These are phyloP conservation scores for Eonycteris spelaea DNA, from an alignment of 2,113 vertebrate species.

Conservation along the genomic window DNA sequence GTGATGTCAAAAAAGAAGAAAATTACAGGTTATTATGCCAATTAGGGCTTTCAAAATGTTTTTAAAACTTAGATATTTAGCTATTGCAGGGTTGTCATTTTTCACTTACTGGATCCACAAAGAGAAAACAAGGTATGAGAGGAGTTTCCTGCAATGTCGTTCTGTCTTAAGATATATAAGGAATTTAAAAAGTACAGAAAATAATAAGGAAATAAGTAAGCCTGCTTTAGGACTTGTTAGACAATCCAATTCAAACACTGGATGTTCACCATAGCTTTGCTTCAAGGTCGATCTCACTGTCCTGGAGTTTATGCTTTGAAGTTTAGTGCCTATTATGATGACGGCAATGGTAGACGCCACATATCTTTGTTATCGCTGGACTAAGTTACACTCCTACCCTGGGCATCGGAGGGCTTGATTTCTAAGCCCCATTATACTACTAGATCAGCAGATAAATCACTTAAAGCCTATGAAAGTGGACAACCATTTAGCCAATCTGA, in stretches of 20 bases:
- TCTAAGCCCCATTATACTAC: neutral
- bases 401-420: neutral
- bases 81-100: conserved; percentile 48
- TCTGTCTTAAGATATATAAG: neutral
- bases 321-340: neutral
- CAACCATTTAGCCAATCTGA: neutral
- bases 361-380: neutral
- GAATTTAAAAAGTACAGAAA: neutral
- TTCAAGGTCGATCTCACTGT: neutral
- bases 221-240: neutral
- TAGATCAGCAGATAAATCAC: neutral
- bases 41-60: conserved; percentile 64
- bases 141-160: conserved; percentile 2
- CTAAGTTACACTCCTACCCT: neutral
- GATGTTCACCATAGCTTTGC: neutral
- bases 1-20: conserved; percentile 71
- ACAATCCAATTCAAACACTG: neutral
- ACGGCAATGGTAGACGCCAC: neutral
- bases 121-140: conserved; percentile 46
- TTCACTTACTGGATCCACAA: conserved; percentile 30
- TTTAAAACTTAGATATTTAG: conserved; percentile 67
- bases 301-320: neutral
- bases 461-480: neutral
- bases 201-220: neutral
- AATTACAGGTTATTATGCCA: conserved; percentile 69